Base-by-base conservation (phyloP, 2,888 invertebrate genomes). In the Diogma glabrata region DNA sequence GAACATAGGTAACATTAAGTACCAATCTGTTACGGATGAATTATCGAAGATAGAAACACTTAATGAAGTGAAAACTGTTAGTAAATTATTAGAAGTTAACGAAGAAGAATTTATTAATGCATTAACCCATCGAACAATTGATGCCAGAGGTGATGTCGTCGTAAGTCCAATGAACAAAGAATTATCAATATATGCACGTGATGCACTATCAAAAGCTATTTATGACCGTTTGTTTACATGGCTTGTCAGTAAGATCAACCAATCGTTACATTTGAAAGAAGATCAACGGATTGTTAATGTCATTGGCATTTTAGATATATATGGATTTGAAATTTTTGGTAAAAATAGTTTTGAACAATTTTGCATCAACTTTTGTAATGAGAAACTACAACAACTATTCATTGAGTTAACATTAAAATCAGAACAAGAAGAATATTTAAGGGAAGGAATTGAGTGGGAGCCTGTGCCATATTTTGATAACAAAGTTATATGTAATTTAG, bases 341-440 rank as follows among this genome's bases (percentile, higher is more conserved):
- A 84, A 79, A 58, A 94, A 94, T 65, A 87, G 87, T 84, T 67
- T 64, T 54, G 66, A 68, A 67, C 93, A 94, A 70, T 87, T 94
- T 67, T 93, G 93, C 72, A 94, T 94, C 56, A 94, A 94, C 72
- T 93, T 87, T 73, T 94, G 93, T 68, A 94, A 94, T 66, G 93
- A 94, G 72, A 94, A 94, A 68, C 75, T 94, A 54, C 93, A 94
- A 66, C 93, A 94, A 69, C 72, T 94, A 54, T 94, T 94, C 70
- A 93, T 94, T 63, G 86, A 92, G 67, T 71, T 93, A 62, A 93
- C 93, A 0, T 70, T 94, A 36, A 88, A 87, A 64, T 88, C 88
- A 12, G 93, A 94, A 66, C 93, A 94, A 67, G 91, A 93, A 62
- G 93, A 94, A 66, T 94, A 94, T 64, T 72, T 84, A 30, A 80